phyloP scores from a whole-genome alignment of 1,140 invertebrate genomes.

The Homarus americanus region DNA sequence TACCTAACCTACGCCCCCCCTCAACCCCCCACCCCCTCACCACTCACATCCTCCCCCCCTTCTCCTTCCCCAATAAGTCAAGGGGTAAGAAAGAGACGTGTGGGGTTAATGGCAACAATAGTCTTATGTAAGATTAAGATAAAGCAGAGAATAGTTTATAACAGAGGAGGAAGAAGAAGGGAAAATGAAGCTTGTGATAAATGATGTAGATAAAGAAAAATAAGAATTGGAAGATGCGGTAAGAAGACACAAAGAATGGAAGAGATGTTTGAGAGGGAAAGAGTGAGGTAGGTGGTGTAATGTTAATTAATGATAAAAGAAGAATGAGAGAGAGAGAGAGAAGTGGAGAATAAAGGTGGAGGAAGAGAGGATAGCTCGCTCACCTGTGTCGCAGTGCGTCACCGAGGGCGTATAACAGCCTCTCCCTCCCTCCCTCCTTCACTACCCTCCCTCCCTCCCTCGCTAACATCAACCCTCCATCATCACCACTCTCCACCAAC shows the following conservation, averaged over 20 bases:
- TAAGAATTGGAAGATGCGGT: neutral
- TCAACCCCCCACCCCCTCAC: neutral
- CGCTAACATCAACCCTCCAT: neutral
- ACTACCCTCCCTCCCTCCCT: neutral
- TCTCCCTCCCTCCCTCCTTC: no score
- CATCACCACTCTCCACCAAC: neutral
- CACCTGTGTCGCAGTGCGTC: constrained; percentile 3
- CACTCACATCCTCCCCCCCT: neutral
- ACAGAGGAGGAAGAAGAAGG: neutral
- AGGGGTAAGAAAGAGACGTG: no score
- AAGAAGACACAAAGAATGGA: neutral
- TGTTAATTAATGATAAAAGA: no score
- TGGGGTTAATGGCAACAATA: no score
- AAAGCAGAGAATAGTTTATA: neutral
- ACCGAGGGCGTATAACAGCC: neutral
- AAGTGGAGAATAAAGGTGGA: neutral
- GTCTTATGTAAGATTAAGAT: no score
- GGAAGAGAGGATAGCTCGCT: neutral
- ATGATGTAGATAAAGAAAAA: neutral
- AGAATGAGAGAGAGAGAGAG: neutral
- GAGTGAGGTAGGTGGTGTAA: neutral
- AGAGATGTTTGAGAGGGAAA: neutral
- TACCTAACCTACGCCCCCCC: no score
- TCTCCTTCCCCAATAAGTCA: neutral
- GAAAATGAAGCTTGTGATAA: neutral